phyloP scores from a whole-genome alignment of 2,888 invertebrate species.

The Cerastoderma edule region DNA sequence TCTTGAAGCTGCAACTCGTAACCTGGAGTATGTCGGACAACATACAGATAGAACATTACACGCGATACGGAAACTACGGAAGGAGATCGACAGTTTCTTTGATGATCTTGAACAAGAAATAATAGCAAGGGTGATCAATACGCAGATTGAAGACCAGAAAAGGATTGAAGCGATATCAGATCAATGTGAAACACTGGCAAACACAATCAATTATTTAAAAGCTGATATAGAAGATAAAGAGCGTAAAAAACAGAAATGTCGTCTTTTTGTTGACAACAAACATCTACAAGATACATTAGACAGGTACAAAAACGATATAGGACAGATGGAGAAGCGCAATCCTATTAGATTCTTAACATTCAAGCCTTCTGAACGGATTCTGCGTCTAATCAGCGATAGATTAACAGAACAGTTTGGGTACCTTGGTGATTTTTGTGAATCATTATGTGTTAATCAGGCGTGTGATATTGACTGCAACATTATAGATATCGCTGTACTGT shows the following conservation, averaged over 20 bases:
- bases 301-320: too few species aligned
- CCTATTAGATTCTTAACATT: background rate
- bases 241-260: background rate
- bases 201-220: background rate
- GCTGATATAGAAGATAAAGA: background rate
- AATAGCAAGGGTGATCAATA: background rate
- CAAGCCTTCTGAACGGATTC: background rate
- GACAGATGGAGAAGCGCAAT: background rate
- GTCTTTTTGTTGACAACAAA: background rate
- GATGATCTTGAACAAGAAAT: constrained; percentile 4
- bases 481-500: background rate
- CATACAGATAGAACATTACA: background rate
- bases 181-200: background rate
- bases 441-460: background rate
- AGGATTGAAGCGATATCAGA: background rate
- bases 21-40: background rate
- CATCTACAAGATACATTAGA: background rate
- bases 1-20: background rate
- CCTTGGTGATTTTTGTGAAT: background rate
- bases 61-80: background rate
- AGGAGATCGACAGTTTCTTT: constrained; percentile 3
- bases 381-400: background rate
- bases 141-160: background rate
- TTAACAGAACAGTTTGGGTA: constrained; percentile 1
- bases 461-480: background rate